Evolutionary conservation across 1,140 invertebrate species (phyloP), one percentile per base, ranked within the genome.

Genomic region (Pseudachorutes palmiensis): DNA sequence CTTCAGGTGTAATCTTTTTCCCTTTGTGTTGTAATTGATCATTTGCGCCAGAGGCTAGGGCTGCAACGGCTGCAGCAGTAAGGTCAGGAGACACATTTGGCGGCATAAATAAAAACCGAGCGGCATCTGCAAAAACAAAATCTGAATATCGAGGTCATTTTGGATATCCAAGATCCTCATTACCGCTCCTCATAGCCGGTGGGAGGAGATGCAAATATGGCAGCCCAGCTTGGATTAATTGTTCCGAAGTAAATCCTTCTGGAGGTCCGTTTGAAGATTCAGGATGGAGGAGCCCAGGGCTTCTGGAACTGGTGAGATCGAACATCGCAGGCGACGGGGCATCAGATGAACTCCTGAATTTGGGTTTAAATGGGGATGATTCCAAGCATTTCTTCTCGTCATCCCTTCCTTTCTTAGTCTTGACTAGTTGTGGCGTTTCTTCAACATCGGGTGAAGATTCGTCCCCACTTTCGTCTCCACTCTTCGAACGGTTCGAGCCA

Each of bases 61-160:
- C 68, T 62, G 68, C 79, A 24, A 79, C 75, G 1, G 77, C 75
- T 55, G 78, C 76, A 12, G 77, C 74, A 32, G 75, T 68, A 19
- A 81, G 74, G 1, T 78, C 73, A 5, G 74, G 77, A 26, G 75
- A 19, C 79, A 80, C 71, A 74, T 81, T 71, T 83, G 82, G 68
- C 79, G 80, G 62, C 81, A 79, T 69, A 29, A 73, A 67, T 19
- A 73, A 66, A 60, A 69, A 33, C 49, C 68, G 41, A 32, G 71
- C 66, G 30, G 71, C 66, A 70, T 72, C 68, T 72, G 48, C 2
- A 64, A 65, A 3, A 65, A 41, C 2, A 2, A 31, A 65, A 55
- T 14, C 30, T 28, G 5, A 19, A 5, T 26, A 24, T 14, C 31
- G 26, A 19, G 12, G 58, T 55, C 3, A 55, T 9, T 5, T 9